Evolutionary conservation across 2,113 vertebrate genomes (phyloP), one percentile per base, ranked within the genome.

Genomic region (Cottus gobio): DNA sequence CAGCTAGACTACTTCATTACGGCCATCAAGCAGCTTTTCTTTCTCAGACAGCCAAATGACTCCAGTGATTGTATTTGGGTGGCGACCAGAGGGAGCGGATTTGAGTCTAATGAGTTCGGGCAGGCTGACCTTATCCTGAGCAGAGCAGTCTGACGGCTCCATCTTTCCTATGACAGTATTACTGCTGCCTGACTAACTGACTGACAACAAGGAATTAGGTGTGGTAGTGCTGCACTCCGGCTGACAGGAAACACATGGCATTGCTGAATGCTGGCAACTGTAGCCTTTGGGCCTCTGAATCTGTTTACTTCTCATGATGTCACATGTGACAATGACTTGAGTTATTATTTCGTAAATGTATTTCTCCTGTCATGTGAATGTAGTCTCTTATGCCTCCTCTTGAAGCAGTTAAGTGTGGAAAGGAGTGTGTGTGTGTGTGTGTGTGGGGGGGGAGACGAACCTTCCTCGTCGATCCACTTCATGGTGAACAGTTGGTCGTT

Each of bases 391-490:
- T 2, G 18, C 5, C 4, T 71, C 60, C 22, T 56, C 18, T 37
- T 36, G 7, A 28, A 36, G 46, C 1, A 10, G 7, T 46, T 8
- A 42, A 46, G 34, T 12, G 11, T 30, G 39, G 57, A 64, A 30
- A 48, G 18, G 9, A 34, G 34, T 34, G 68, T 22, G 22, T 24
- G 52, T 4, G 52, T 10, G 52, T 56, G 52, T 9, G 1, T 34
- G 2, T 2, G 39, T 2, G 5, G 16, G 50, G 4, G 26, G 34
- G 34, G 68, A 18, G 24, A 48, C 52, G 75, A 89, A 99, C 98
- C 98, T 97, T 99, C 98, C 80, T 99, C 98, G 50, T 99, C 98
- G 65, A 99, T 99, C 98, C 98, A 99, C 84, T 99, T 99, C 98
- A 99, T 99, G 87, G 98, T 99, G 91, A 99, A 99, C 71, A 97